Conservation (phyloP, 2,888 invertebrate genomes). For the Aporophyla lueneburgensis region DNA sequence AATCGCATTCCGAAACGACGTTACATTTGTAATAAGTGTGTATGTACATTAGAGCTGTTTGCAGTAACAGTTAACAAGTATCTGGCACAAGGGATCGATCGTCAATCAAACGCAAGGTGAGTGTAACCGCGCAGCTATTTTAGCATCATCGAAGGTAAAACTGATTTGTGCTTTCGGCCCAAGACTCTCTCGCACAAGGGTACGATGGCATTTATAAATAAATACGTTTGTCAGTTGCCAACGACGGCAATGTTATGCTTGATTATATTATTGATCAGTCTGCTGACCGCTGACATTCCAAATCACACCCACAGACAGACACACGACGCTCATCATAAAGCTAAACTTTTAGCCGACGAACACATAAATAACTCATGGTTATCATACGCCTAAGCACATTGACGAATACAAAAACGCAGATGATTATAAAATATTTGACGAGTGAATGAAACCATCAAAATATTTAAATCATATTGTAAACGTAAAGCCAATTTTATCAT, state of each 20-base stretch:
- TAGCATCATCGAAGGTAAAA: slow-evolving; percentile 90
- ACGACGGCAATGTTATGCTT: slow-evolving; percentile 74
- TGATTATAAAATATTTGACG: slow-evolving; percentile 46
- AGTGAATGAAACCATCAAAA: slow-evolving; percentile 72
- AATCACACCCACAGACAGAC: slow-evolving; percentile 39
- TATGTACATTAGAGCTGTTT: slow-evolving; percentile 80
- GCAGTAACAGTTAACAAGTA: slow-evolving; percentile 86
- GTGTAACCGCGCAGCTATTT: slow-evolving; percentile 89
- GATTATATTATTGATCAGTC: slow-evolving; percentile 76
- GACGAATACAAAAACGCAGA: slow-evolving; percentile 37
- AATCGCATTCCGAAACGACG: slow-evolving; percentile 72
- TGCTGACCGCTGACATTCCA: slow-evolving; percentile 70
- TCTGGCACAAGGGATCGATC: slow-evolving; percentile 91
- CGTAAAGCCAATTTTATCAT: slow-evolving; percentile 73
- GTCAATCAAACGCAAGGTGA: slow-evolving; percentile 91
- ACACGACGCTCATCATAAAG: slow-evolving; percentile 42
- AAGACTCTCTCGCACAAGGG: slow-evolving; percentile 89
- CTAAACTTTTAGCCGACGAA: slow-evolving; percentile 31
- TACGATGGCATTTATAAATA: slow-evolving; percentile 88
- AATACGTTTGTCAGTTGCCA: slow-evolving; percentile 86
- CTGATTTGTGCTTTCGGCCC: slow-evolving; percentile 89
- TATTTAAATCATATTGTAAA: slow-evolving; percentile 69
- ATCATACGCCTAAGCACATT: slow-evolving; percentile 46
- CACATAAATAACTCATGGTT: slow-evolving; percentile 53
- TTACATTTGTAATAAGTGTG: slow-evolving; percentile 74